Evolutionary conservation across 2,888 invertebrate genomes (phyloP).

Genomic region (Crossocerus cetratus): DNA sequence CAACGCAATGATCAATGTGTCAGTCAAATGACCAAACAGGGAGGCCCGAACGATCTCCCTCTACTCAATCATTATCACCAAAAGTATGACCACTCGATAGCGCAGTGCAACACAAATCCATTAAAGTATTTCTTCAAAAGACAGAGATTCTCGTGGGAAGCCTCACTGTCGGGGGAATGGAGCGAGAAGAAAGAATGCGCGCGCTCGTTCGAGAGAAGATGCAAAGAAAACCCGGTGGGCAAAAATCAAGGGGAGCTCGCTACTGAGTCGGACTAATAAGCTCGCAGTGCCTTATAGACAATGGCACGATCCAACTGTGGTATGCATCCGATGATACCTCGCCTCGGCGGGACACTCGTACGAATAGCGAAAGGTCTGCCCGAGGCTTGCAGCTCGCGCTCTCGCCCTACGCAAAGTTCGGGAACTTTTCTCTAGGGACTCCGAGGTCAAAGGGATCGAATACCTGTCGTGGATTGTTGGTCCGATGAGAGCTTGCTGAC

Average conservation of each 20-base stretch:
- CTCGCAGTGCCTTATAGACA: slow-evolving; percentile 72
- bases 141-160: slow-evolving; percentile 45
- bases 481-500: slow-evolving; percentile 63
- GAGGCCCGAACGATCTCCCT: slow-evolving; percentile 38
- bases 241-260: slow-evolving; percentile 11
- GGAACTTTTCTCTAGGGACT: slow-evolving; percentile 26
- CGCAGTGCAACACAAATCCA: too few species aligned
- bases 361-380: slow-evolving; percentile 50
- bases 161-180: slow-evolving; percentile 46
- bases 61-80: too few species aligned
- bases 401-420: slow-evolving; percentile 35
- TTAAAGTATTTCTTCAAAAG: too few species aligned
- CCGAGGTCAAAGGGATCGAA: slow-evolving; percentile 46
- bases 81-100: too few species aligned
- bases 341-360: slow-evolving; percentile 20
- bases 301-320: slow-evolving; percentile 76
- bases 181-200: slow-evolving; percentile 39
- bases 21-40: slow-evolving; percentile 49
- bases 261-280: slow-evolving; percentile 20
- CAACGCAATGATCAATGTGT: slow-evolving; percentile 72
- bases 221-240: slow-evolving; percentile 1
- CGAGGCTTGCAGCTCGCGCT: slow-evolving; percentile 60
- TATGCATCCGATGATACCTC: slow-evolving; percentile 47
- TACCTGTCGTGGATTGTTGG: slow-evolving; percentile 70
- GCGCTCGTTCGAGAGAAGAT: slow-evolving; percentile 14